phyloP scores from a whole-genome alignment of 2,797 vertebrate genomes.

The Platalea minor region DNA sequence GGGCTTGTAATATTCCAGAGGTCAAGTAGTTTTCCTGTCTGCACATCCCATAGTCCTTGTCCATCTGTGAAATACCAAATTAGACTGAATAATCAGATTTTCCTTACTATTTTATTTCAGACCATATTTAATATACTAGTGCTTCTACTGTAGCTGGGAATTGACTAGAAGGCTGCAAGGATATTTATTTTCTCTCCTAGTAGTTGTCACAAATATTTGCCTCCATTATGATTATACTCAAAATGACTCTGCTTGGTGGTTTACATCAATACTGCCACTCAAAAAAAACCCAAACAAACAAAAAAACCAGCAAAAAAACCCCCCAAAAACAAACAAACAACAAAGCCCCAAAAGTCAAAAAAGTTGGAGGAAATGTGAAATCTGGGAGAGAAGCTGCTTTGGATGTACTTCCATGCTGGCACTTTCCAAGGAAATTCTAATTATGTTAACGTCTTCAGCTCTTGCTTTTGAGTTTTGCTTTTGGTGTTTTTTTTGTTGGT shows the following conservation, averaged over 20 bases:
- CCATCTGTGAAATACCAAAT: slow-evolving; percentile 6
- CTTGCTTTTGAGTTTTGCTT: neutral
- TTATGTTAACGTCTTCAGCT: neutral
- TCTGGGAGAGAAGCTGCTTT: neutral
- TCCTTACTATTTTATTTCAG: neutral
- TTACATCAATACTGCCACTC: neutral
- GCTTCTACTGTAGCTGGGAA: neutral
- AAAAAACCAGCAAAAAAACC: no score
- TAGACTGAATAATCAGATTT: neutral
- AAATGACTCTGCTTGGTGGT: neutral
- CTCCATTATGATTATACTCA: neutral
- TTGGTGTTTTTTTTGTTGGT: no score
- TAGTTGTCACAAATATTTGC: neutral
- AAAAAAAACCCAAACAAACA: neutral
- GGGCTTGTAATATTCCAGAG: slow-evolving; percentile 4
- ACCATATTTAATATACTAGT: neutral
- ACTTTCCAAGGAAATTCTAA: neutral
- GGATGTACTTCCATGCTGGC: neutral
- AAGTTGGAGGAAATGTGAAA: neutral
- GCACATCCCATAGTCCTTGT: neutral
- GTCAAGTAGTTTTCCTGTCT: slow-evolving; percentile 20
- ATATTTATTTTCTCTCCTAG: neutral
- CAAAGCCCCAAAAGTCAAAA: neutral
- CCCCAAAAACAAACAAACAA: neutral
- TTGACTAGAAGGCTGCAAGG: neutral